Percentiles rank a stretch among this genome's conserved stretches.
These are phyloP conservation scores for Marasmarcha lunaedactyla DNA, from an alignment of 2,888 invertebrate genomes.

Conservation along the genomic window DNA sequence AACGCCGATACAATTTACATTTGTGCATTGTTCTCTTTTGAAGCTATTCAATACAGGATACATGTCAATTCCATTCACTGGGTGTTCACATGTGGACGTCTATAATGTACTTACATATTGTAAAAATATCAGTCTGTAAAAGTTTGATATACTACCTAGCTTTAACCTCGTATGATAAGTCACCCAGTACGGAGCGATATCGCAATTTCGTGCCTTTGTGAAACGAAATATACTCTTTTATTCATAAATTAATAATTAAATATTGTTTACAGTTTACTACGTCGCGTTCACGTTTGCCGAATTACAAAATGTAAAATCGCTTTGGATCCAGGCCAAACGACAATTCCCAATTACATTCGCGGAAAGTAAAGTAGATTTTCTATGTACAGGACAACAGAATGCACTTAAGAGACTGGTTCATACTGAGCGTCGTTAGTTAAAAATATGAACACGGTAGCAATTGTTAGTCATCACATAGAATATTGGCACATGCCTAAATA, in stretches of 20 bases:
- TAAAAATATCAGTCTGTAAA: slow-evolving; percentile 1
- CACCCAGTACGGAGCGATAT: neutral
- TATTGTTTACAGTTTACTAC: neutral
- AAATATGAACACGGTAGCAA: neutral
- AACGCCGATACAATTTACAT: slow-evolving; percentile 19
- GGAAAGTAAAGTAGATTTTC: slow-evolving; percentile 42
- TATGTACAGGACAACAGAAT: slow-evolving; percentile 59
- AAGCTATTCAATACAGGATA: slow-evolving; percentile 19
- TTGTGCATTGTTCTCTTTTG: slow-evolving; percentile 34
- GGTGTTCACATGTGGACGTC: slow-evolving; percentile 19
- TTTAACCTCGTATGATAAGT: neutral
- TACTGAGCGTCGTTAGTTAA: neutral
- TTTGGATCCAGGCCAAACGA: neutral
- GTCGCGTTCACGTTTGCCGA: neutral
- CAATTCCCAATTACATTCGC: slow-evolving; percentile 46
- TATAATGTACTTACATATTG: slow-evolving; percentile 12
- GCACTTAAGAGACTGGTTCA: slow-evolving; percentile 32
- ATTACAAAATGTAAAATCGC: neutral
- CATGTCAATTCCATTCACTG: slow-evolving; percentile 21
- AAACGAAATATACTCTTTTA: neutral
- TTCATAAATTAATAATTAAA: neutral
- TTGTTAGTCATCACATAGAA: neutral
- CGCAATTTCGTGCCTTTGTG: no score
- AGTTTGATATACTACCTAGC: neutral
- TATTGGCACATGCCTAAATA: neutral